Percentiles rank a stretch among this genome's conserved stretches.
Evolutionary conservation across 2,113 vertebrate genomes (phyloP).

Genomic region (Urocynchramus pylzowi): DNA sequence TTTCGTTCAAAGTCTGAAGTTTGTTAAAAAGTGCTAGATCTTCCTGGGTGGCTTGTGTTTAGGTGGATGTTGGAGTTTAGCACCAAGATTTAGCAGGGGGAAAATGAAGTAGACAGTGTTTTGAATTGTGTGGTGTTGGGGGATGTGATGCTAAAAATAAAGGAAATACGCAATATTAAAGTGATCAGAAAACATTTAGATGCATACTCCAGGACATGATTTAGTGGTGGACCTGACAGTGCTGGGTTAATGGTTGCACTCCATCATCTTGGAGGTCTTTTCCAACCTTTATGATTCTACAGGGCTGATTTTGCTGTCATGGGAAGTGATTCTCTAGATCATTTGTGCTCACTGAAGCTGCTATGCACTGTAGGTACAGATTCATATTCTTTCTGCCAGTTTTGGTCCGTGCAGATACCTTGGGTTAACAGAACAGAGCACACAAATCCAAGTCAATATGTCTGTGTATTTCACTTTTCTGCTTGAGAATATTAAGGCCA

Average conservation of each 20-base stretch:
- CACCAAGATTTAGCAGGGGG: not conserved
- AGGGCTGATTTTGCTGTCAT: not conserved
- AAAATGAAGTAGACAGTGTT: not conserved
- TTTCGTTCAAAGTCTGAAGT: not conserved
- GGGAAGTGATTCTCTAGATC: not conserved
- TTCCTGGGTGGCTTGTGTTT: not conserved
- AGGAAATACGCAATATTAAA: not conserved
- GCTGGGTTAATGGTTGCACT: not conserved
- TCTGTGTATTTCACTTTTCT: slow-evolving; percentile 41
- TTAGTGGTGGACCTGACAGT: not conserved
- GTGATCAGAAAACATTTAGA: not conserved
- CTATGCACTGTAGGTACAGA: not conserved
- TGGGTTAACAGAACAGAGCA: not conserved
- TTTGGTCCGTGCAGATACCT: not conserved
- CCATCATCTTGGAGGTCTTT: not conserved
- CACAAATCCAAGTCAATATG: not conserved
- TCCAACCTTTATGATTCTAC: not conserved
- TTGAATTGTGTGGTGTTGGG: not conserved
- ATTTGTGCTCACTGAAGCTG: not conserved
- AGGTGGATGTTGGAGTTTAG: not conserved
- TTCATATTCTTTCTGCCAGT: not conserved
- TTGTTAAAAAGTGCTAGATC: not conserved
- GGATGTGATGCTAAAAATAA: not conserved
- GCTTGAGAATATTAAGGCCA: slow-evolving; percentile 25
- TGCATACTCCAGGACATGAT: not conserved